Evolutionary conservation across 2,888 invertebrate species (phyloP).

Genomic region (Amiota mariae): DNA sequence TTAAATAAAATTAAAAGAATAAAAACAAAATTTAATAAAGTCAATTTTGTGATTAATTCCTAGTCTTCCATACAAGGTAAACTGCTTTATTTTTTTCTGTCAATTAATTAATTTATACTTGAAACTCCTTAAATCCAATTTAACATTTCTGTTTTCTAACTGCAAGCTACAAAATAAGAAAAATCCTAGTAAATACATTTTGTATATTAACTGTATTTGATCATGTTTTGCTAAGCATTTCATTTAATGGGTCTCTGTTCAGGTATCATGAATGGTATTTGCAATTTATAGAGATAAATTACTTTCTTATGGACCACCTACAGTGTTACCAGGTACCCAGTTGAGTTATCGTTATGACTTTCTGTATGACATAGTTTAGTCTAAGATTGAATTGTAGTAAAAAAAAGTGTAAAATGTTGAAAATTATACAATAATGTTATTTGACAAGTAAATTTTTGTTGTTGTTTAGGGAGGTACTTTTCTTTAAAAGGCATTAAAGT

Average conservation of each 20-base stretch:
- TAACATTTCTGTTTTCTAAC: neutral
- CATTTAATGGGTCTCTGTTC: too few species aligned
- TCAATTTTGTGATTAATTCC: conserved; percentile 1
- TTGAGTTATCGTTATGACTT: neutral
- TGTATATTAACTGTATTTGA: neutral
- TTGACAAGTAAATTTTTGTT: too few species aligned
- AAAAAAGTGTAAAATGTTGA: too few species aligned
- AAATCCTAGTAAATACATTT: neutral
- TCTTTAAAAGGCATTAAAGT: too few species aligned
- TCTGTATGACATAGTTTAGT: conserved; percentile 2
- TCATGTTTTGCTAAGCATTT: too few species aligned
- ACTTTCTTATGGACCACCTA: too few species aligned
- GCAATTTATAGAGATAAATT: too few species aligned
- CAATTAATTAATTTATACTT: neutral
- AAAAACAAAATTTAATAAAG: neutral
- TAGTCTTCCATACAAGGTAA: neutral
- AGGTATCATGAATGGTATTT: too few species aligned
- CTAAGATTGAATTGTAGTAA: neutral
- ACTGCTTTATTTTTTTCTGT: neutral
- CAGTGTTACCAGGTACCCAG: too few species aligned
- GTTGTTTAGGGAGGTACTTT: too few species aligned
- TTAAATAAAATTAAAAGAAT: neutral
- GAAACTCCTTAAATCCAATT: neutral
- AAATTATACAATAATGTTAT: too few species aligned
- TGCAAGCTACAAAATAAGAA: neutral